phyloP scores from a whole-genome alignment of 2,888 invertebrate genomes.

The Rugalucina vietnamica region DNA sequence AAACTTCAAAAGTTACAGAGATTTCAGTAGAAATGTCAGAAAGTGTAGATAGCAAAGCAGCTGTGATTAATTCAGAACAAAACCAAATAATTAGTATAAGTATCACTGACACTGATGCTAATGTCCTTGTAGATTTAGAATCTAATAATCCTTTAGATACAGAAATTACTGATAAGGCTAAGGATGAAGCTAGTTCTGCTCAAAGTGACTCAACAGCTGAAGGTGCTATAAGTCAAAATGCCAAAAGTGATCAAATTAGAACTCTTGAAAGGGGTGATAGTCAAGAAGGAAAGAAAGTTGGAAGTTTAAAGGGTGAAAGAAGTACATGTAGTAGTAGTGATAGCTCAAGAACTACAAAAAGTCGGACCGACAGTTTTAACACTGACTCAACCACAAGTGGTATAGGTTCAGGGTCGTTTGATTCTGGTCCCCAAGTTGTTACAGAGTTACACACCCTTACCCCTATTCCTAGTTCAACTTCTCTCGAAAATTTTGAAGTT shows the following conservation, averaged over 20 bases:
- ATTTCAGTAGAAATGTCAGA: neutral
- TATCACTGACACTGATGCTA: constrained; percentile 47
- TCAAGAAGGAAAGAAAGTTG: constrained; percentile 37
- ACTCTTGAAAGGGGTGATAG: neutral
- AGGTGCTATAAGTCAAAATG: neutral
- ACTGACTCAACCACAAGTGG: constrained; percentile 92
- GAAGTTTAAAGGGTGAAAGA: constrained; percentile 59
- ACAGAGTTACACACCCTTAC: constrained; percentile 87
- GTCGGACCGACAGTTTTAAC: constrained; percentile 86
- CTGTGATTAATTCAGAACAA: constrained; percentile 1
- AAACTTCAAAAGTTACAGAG: neutral
- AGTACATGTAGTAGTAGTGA: constrained; percentile 78
- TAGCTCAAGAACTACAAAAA: constrained; percentile 83
- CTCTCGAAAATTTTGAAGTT: constrained; percentile 68
- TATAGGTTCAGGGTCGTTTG: constrained; percentile 92
- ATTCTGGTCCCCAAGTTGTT: constrained; percentile 86
- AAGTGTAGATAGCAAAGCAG: neutral
- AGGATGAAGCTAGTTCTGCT: neutral
- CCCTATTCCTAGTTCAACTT: constrained; percentile 93
- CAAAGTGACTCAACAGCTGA: neutral
- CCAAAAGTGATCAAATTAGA: neutral
- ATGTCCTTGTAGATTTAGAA: neutral
- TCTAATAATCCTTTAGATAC: neutral
- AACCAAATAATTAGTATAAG: constrained; percentile 38
- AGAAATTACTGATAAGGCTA: neutral